Conservation (phyloP, 2,888 invertebrate species). For the Diachrysia chrysitis region DNA sequence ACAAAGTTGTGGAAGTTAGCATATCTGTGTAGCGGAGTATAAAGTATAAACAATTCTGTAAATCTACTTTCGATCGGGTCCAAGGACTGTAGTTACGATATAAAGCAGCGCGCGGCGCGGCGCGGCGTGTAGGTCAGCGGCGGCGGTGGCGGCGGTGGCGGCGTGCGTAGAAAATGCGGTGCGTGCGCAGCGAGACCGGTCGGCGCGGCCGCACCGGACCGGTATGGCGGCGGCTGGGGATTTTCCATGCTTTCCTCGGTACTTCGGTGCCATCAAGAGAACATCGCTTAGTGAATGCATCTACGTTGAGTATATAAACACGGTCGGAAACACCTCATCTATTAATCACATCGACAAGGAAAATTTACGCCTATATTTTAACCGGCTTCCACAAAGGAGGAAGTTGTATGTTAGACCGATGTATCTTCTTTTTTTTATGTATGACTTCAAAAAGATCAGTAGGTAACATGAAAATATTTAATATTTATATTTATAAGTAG, state of each 20-base stretch:
- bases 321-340: slow-evolving; percentile 26
- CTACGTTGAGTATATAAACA: slow-evolving; percentile 23
- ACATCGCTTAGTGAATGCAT: slow-evolving; percentile 29
- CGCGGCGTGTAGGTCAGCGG: slow-evolving; percentile 22
- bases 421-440: too few relatives aligned
- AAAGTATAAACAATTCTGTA: slow-evolving; percentile 28
- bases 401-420: too few relatives aligned
- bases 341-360: slow-evolving; percentile 30
- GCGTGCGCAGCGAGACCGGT: slow-evolving; percentile 72
- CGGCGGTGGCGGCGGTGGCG: background rate
- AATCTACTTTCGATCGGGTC: slow-evolving; percentile 57
- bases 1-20: background rate
- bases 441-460: too few relatives aligned
- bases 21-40: too few relatives aligned
- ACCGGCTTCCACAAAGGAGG: too few relatives aligned
- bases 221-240: slow-evolving; percentile 70
- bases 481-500: too few relatives aligned
- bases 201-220: slow-evolving; percentile 75
- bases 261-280: slow-evolving; percentile 33
- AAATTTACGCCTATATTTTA: slow-evolving; percentile 18
- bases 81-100: slow-evolving; percentile 57
- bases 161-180: slow-evolving; percentile 61
- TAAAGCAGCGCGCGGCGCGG: slow-evolving; percentile 13
- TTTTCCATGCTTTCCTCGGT: slow-evolving; percentile 79
- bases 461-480: too few relatives aligned